Evolutionary conservation across 2,113 vertebrate genomes (phyloP).

Genomic region (Apteryx owenii): DNA sequence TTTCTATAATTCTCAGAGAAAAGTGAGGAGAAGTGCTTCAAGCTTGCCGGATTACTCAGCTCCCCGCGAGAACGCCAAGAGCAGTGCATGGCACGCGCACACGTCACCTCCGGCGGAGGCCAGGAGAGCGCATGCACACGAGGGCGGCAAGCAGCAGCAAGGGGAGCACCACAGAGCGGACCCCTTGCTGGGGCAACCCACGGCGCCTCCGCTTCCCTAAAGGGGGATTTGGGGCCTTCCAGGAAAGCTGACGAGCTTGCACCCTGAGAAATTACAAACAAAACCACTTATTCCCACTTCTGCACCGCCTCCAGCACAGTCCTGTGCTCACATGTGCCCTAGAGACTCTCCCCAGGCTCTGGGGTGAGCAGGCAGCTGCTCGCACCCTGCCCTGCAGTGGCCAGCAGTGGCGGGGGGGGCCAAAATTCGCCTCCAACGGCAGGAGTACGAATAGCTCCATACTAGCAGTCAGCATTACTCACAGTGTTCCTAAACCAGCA

Average conservation of each 20-base stretch:
- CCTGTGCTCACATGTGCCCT: too few relatives aligned
- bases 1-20: slow-evolving; percentile 25
- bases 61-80: neutral
- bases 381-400: too few relatives aligned
- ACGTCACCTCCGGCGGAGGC: neutral
- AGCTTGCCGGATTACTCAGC: neutral
- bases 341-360: too few relatives aligned
- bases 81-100: neutral
- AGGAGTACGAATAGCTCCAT: too few relatives aligned
- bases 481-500: too few relatives aligned
- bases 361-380: too few relatives aligned
- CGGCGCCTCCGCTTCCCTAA: rapidly evolving
- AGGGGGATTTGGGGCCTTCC: neutral
- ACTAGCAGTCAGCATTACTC: too few relatives aligned
- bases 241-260: rapidly evolving
- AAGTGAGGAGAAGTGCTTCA: slow-evolving; percentile 29
- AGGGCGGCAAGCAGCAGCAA: neutral
- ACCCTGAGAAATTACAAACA: neutral
- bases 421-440: too few relatives aligned
- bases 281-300: neutral
- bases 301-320: neutral
- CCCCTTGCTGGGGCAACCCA: neutral
- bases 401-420: too few relatives aligned
- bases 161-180: neutral
- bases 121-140: neutral